Evolutionary conservation across 1,140 invertebrate species (phyloP).

Genomic region (Latrodectus geometricus): DNA sequence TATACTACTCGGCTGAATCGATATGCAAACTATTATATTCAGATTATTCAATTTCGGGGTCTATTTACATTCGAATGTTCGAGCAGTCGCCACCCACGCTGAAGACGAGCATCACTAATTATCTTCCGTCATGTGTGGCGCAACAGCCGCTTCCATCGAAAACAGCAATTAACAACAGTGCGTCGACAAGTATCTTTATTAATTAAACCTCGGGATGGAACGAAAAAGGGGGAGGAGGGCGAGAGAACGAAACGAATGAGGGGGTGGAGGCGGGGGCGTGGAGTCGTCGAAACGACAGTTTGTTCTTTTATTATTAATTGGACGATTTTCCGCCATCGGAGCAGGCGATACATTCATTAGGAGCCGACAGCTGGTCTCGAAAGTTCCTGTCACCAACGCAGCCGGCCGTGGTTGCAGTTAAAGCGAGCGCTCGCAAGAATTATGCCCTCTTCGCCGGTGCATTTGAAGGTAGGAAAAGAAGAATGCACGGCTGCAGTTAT

Average conservation of each 20-base stretch:
- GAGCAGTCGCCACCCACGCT: not conserved
- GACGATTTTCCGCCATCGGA: conserved; percentile 58
- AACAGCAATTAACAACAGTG: conserved; percentile 60
- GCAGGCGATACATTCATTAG: conserved; percentile 61
- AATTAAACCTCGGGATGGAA: conserved; percentile 52
- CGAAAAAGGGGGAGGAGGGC: conserved; percentile 21
- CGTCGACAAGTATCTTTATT: conserved; percentile 61
- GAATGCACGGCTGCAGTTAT: conserved; percentile 47
- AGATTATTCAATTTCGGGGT: too few species aligned
- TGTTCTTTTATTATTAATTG: conserved; percentile 62
- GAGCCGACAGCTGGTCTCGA: conserved; percentile 52
- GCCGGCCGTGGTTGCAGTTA: conserved; percentile 57
- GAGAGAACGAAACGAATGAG: conserved; percentile 17
- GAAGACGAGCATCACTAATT: conserved; percentile 28
- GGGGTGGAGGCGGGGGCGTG: not conserved
- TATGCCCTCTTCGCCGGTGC: conserved; percentile 48
- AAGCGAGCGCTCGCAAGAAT: conserved; percentile 52
- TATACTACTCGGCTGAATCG: too few species aligned
- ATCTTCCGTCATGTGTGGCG: conserved; percentile 32
- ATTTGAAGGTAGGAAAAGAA: conserved; percentile 59
- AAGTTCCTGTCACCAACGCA: conserved; percentile 53
- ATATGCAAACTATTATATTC: too few species aligned
- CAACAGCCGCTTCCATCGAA: conserved; percentile 27
- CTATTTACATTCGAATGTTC: not conserved
- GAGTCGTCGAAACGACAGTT: conserved; percentile 42